Conservation (phyloP, 2,797 vertebrate species). For the Sibirionetta formosa region DNA sequence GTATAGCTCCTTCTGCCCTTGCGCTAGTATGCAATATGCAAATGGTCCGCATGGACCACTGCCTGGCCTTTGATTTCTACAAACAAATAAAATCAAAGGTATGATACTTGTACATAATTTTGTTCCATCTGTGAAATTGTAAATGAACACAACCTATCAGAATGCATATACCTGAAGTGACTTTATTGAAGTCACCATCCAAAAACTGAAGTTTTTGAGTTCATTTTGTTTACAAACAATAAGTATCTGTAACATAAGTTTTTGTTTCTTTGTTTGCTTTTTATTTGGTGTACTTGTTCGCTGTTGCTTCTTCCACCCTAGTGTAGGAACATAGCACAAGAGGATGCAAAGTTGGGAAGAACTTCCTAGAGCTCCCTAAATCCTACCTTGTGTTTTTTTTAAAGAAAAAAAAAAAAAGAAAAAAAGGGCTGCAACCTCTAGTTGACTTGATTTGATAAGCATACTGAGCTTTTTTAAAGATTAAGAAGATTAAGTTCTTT, state of each 20-base stretch:
- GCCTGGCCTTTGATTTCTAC: neutral
- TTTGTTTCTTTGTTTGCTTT: neutral
- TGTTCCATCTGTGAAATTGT: neutral
- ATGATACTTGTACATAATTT: neutral
- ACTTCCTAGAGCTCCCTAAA: neutral
- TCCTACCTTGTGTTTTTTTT: rapidly evolving
- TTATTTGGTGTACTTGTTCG: neutral
- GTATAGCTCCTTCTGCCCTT: neutral
- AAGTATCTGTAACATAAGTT: neutral
- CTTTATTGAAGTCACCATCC: too few relatives aligned
- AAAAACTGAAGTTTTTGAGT: neutral
- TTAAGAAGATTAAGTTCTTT: neutral
- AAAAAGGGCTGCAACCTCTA: neutral
- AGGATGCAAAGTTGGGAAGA: neutral
- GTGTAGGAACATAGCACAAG: neutral
- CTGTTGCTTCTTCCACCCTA: neutral
- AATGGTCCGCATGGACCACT: neutral
- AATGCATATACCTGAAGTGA: neutral
- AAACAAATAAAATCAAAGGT: neutral
- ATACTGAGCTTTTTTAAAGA: neutral
- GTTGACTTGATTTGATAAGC: neutral
- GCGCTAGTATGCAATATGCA: neutral
- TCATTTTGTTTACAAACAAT: neutral
- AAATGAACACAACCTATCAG: neutral
- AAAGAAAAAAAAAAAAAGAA: too few relatives aligned